phyloP scores from a whole-genome alignment of 2,797 vertebrate species.

The Sebastes vulpes region DNA sequence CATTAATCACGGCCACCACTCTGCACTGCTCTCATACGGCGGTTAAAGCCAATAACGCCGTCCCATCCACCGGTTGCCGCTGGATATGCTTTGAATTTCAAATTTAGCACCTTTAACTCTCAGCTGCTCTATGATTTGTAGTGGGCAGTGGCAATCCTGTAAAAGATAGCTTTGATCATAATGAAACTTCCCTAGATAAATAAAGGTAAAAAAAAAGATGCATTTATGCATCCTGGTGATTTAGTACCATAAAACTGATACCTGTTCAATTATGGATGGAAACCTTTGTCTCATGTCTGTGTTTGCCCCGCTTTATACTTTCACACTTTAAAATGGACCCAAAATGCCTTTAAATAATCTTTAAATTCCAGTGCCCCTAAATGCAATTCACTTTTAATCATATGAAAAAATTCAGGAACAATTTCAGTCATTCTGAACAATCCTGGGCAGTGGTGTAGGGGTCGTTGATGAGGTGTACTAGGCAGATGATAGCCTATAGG shows the following conservation, averaged over 20 bases:
- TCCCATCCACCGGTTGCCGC: accelerated
- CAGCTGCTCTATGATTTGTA: background rate
- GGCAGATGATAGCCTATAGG: too few species aligned
- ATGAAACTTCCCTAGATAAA: background rate
- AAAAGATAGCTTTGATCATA: background rate
- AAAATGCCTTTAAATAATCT: too few species aligned
- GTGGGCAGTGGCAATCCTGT: background rate
- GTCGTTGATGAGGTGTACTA: background rate
- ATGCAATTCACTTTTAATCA: background rate
- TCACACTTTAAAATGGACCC: background rate
- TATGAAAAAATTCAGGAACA: background rate
- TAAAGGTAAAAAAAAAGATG: background rate
- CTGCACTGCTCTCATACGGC: too few species aligned
- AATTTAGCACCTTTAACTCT: background rate
- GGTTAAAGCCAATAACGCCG: too few species aligned
- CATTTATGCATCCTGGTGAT: background rate
- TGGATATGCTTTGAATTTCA: background rate
- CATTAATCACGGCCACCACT: too few species aligned
- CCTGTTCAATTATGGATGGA: background rate
- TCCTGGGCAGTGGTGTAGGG: background rate
- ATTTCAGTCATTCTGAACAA: background rate
- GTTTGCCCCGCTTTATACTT: too few species aligned
- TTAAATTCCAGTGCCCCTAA: background rate
- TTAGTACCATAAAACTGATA: background rate
- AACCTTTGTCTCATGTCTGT: too few species aligned